phyloP scores from a whole-genome alignment of 2,888 invertebrate genomes.

The Pharmacophagus antenor region DNA sequence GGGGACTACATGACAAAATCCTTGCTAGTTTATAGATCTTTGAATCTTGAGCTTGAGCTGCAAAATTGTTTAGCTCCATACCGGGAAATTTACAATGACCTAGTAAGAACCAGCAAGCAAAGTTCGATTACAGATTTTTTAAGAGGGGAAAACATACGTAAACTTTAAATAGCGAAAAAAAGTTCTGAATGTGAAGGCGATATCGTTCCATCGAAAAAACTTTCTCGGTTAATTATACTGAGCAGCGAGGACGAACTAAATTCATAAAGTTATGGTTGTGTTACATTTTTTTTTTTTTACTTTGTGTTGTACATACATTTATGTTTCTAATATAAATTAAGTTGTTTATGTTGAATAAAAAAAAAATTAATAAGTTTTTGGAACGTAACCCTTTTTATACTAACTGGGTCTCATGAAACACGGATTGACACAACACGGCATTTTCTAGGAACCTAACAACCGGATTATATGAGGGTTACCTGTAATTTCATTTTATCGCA shows the following conservation, averaged over 20 bases:
- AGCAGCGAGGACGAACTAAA: not conserved
- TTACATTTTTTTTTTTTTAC: not conserved
- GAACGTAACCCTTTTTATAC: no score
- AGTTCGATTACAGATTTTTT: not conserved
- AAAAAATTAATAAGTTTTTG: no score
- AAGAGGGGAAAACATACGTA: no score
- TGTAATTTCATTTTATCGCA: no score
- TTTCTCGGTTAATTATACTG: not conserved
- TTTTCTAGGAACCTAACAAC: not conserved
- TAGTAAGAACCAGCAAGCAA: not conserved
- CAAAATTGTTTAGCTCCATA: not conserved
- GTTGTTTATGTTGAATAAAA: not conserved
- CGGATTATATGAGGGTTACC: no score
- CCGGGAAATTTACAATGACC: not conserved
- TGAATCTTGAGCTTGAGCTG: not conserved
- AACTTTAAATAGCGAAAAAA: no score
- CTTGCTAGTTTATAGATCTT: conserved; percentile 4
- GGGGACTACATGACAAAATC: conserved; percentile 6
- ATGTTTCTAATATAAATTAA: not conserved
- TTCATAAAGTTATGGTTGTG: not conserved
- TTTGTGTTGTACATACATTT: not conserved
- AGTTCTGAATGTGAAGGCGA: not conserved
- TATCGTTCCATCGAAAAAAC: not conserved
- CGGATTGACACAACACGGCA: no score
- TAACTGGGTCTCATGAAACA: not conserved